Conservation (phyloP, 2,797 vertebrate genomes). For the Hypotaenidia philippensis region DNA sequence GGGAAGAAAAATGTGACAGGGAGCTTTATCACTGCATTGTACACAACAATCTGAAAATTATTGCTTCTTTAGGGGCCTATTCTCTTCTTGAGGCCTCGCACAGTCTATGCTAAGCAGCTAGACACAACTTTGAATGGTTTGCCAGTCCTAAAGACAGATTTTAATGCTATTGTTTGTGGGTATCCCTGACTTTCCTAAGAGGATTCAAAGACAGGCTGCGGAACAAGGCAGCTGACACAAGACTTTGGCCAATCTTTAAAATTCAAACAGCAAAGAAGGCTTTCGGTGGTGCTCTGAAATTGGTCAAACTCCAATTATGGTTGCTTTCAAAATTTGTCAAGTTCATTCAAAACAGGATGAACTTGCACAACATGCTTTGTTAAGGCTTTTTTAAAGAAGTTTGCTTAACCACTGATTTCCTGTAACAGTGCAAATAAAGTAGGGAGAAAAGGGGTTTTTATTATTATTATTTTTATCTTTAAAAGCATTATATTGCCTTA, state of each 20-base stretch:
- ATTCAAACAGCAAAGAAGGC: conserved; percentile 32
- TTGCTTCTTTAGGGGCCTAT: conserved; percentile 83
- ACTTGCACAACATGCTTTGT: conserved; percentile 8
- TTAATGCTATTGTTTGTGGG: conserved; percentile 82
- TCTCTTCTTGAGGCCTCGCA: conserved; percentile 80
- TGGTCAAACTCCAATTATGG: background rate
- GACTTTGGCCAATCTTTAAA: conserved; percentile 53
- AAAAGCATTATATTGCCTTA: background rate
- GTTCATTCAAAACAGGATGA: conserved; percentile 13
- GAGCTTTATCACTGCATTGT: conserved; percentile 89
- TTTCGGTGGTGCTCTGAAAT: background rate
- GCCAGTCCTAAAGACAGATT: conserved; percentile 80
- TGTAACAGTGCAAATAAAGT: background rate
- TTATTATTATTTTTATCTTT: background rate
- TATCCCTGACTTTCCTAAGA: conserved; percentile 80
- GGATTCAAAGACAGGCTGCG: conserved; percentile 75
- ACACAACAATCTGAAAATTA: conserved; percentile 86
- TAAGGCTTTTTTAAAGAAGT: background rate
- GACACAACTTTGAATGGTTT: conserved; percentile 78
- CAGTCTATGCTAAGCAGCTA: conserved; percentile 85
- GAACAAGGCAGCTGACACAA: conserved; percentile 58
- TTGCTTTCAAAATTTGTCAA: conserved; percentile 48
- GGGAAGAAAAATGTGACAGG: conserved; percentile 94
- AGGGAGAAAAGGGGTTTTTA: background rate
- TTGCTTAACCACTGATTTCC: conserved; percentile 22